Evolutionary conservation across 2,797 vertebrate species (phyloP), one percentile per base, ranked within the genome.

Genomic region (Poeciliopsis presidionis): DNA sequence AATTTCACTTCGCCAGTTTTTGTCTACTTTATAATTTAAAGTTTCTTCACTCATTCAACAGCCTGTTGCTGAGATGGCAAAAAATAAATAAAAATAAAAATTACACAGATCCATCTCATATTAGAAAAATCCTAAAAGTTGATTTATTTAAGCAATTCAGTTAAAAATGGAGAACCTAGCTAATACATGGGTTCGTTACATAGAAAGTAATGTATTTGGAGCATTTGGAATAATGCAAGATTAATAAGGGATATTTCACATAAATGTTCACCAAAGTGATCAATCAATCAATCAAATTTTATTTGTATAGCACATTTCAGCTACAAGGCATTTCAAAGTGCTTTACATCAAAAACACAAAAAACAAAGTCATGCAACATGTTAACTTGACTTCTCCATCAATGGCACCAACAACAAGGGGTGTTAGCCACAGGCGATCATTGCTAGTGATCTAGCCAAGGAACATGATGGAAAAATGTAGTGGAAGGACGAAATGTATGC

Each of bases 1-100:
- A 75, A 65, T 78, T 67, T 69, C 43, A 69, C 63, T 57, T 30
- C 51, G 75, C 77, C 73, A 73, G 49, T 46, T 43, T 76, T 53
- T 41, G 73, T 76, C 72, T 30, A 75, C 41, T 73, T 51, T 65
- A 39, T 72, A 78, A 77, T 76, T 41, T 28, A 70, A 76, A 28
- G 25, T 53, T 70, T 63, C 36, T 30, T 78, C 81, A 77, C 63
- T 72, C 13, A 16, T 57, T 30, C 28, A 36, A 75, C 13, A 8
- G 13, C 46, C 51, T 61, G 47, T 30, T 84, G 61, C 41, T 30
- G 65, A 63, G 67, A 16, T 18, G 33, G 20, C 13, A 33, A 36
- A 45, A 20, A 36, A 20, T n/a, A n/a, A n/a, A n/a, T n/a, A 65
- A 30, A 0, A 9, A 30, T 30, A 1, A 30, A 30, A 30, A 30